Base-by-base conservation (phyloP, 2,797 vertebrate species). In the Picus viridis region DNA sequence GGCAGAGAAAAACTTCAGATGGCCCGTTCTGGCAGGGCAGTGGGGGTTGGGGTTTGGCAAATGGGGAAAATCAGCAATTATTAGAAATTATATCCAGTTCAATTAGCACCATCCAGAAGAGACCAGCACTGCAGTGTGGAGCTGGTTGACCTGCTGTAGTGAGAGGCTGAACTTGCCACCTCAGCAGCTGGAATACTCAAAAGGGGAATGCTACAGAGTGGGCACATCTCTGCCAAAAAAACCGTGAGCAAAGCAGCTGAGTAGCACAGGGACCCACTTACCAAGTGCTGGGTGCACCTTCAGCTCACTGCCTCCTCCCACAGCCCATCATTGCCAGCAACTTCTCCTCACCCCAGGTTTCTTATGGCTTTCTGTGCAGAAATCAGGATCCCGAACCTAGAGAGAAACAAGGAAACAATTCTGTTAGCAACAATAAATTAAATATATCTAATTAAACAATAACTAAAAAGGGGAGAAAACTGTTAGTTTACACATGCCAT, bases 211-310 rank as follows among this genome's bases (percentile, higher is more conserved):
- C 68, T 15, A 62, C 30, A 23, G 53, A 77, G 49, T 1, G 1
- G 27, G 9, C 49, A 71, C 19, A 32, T 36, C 10, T 70, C 57
- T 64, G 57, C 51, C 64, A 41, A 71, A 36, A 14, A 30, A 3
- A 9, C 26, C 53, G 27, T 1, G 0, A 7, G 56, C 0, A 4
- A 78, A 22, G 26, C 26, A 22, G n/a, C 16, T 74, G 11, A 17
- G 12, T 58, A 53, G 16, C 26, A 65, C 16, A 16, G 18, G n/a
- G 43, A 82, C 8, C 22, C 6, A 30, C 95, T 95, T 79, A 96
- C 95, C 90, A 16, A 75, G 57, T 0, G 0, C 3, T 10, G 81
- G 74, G 53, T 64, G 83, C 49, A 34, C 67, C 76, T n/a, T 16
- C 2, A 0, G 43, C 67, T 95, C 86, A 96, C 88, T 56, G 71